Percentiles rank a stretch among this genome's conserved stretches.
phyloP scores from a whole-genome alignment of 2,888 invertebrate genomes.

The Thyatira batis region DNA sequence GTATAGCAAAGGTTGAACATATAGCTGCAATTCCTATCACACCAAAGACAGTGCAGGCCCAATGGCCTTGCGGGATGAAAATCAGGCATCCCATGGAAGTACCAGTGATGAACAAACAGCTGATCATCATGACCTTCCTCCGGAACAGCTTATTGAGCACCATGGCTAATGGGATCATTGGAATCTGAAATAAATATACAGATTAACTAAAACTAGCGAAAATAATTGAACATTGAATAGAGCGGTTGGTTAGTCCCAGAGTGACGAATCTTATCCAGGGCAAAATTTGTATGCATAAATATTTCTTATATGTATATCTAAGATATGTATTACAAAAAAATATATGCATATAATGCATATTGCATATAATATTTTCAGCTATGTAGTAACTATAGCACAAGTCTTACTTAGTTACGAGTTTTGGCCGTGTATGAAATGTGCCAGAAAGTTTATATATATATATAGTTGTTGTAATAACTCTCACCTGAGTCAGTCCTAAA shows the following conservation, averaged over 20 bases:
- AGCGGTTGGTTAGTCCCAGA: too few relatives aligned
- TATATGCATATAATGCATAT: too few relatives aligned
- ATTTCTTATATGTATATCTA: too few relatives aligned
- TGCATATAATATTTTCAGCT: too few relatives aligned
- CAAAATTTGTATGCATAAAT: too few relatives aligned
- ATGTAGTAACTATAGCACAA: too few relatives aligned
- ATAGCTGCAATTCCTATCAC: slow-evolving; percentile 41
- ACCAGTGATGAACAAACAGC: slow-evolving; percentile 28
- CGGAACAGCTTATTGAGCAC: slow-evolving; percentile 44
- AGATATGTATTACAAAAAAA: not conserved
- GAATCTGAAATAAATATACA: slow-evolving; percentile 49
- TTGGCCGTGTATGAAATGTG: too few relatives aligned
- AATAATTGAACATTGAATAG: too few relatives aligned
- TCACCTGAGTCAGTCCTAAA: slow-evolving; percentile 48
- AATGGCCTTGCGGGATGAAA: slow-evolving; percentile 41
- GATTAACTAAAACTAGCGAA: too few relatives aligned
- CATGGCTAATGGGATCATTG: slow-evolving; percentile 40
- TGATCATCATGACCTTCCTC: slow-evolving; percentile 37
- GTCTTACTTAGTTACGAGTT: too few relatives aligned
- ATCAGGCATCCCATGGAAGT: slow-evolving; percentile 40
- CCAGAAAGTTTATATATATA: too few relatives aligned
- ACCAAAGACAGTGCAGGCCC: slow-evolving; percentile 39
- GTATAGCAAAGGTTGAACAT: slow-evolving; percentile 35
- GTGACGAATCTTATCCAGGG: too few relatives aligned
- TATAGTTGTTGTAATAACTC: slow-evolving; percentile 1